Conservation (phyloP, 2,797 vertebrate species). For the Distichodus sexfasciatus region DNA sequence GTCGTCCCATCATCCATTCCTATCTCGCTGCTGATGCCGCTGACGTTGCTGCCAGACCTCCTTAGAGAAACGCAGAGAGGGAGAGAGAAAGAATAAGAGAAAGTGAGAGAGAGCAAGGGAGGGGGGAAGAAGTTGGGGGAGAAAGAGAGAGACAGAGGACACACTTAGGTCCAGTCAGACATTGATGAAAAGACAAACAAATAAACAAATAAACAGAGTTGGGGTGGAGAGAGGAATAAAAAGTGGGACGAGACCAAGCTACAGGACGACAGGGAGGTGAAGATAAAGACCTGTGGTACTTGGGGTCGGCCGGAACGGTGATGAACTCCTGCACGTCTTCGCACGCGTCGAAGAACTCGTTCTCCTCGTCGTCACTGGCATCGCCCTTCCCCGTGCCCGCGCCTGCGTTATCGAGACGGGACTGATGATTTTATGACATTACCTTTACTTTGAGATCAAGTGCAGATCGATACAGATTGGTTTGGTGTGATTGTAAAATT, state of each 20-base stretch:
- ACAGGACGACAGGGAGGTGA: not conserved
- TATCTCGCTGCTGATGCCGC: conserved; percentile 88
- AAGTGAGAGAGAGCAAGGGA: not conserved
- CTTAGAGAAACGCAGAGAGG: conserved; percentile 61
- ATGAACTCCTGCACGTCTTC: conserved; percentile 88
- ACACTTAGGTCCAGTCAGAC: conserved; percentile 50
- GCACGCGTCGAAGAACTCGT: conserved; percentile 91
- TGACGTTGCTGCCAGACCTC: conserved; percentile 92
- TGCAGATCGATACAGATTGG: too few species aligned
- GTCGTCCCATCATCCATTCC: conserved; percentile 84
- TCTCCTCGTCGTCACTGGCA: conserved; percentile 92
- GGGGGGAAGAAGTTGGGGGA: not conserved
- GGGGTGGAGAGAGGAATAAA: not conserved
- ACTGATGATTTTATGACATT: too few species aligned
- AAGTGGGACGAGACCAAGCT: not conserved
- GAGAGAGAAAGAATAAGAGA: conserved; percentile 35
- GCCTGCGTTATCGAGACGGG: conserved; percentile 44
- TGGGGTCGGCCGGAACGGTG: conserved; percentile 83
- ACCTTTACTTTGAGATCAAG: too few species aligned
- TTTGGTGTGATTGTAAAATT: too few species aligned
- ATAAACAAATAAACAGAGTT: not conserved
- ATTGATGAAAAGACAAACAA: not conserved
- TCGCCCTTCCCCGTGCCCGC: conserved; percentile 79
- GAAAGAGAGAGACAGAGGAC: conserved; percentile 25
- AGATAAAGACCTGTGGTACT: conserved; percentile 85